Evolutionary conservation across 2,797 vertebrate species (phyloP).

Genomic region (Lepidocolaptes lacrymiger): DNA sequence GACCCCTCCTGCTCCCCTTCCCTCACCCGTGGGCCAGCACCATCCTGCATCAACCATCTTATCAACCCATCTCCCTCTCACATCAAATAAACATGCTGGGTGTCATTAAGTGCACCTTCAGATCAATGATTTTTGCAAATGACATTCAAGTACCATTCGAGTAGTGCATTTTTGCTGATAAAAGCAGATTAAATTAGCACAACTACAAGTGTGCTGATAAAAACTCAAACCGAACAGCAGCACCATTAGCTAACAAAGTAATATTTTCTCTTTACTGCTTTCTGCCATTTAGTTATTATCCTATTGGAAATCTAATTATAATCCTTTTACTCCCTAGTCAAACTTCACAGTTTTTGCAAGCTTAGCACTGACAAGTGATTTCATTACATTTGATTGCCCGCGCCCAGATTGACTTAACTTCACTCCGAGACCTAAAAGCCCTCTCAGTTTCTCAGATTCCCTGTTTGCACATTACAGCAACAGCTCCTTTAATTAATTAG

Average conservation of each 20-base stretch:
- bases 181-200: constrained; percentile 82
- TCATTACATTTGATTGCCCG: constrained; percentile 94
- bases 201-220: constrained; percentile 79
- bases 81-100: constrained; percentile 75
- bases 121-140: constrained; percentile 82
- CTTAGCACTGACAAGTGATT: constrained; percentile 93
- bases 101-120: constrained; percentile 79
- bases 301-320: constrained; percentile 93
- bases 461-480: constrained; percentile 87
- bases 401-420: constrained; percentile 85
- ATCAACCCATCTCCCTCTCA: constrained; percentile 65
- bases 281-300: constrained; percentile 89
- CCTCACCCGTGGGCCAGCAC: neutral
- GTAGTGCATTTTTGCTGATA: constrained; percentile 79
- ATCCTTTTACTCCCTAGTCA: constrained; percentile 90
- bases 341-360: constrained; percentile 92
- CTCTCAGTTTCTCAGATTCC: constrained; percentile 85
- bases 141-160: constrained; percentile 77
- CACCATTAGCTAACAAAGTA: constrained; percentile 84
- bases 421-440: constrained; percentile 84
- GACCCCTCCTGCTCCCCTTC: neutral
- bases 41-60: constrained; percentile 55
- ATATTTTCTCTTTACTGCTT: constrained; percentile 86
- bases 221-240: constrained; percentile 79
- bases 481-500: constrained; percentile 94